phyloP scores from a whole-genome alignment of 2,797 vertebrate species.

The Nyctibius grandis region DNA sequence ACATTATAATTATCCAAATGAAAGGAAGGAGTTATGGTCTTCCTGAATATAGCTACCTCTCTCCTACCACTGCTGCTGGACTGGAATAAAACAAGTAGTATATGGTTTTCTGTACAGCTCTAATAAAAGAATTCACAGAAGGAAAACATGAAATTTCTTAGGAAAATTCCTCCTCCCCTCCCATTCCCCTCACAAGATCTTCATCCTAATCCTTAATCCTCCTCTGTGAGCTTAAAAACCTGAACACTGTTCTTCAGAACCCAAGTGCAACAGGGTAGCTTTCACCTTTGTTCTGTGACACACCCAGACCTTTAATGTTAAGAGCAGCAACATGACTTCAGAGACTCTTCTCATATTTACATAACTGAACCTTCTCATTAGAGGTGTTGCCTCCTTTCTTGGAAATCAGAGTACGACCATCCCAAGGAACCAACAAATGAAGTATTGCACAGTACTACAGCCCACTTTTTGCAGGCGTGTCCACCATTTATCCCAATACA shows the following conservation, averaged over 20 bases:
- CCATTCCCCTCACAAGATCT: background rate
- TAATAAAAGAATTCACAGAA: background rate
- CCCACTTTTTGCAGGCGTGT: background rate
- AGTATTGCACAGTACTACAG: background rate
- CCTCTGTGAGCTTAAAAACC: background rate
- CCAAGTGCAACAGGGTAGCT: background rate
- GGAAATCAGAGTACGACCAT: background rate
- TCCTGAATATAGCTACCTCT: background rate
- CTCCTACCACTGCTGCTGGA: background rate
- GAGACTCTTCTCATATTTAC: background rate
- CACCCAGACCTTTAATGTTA: background rate
- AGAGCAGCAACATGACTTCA: background rate
- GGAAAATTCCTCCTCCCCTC: background rate
- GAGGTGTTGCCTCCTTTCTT: background rate
- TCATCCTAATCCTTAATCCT: background rate
- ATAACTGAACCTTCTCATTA: rapidly evolving
- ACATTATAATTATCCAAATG: background rate
- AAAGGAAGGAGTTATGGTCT: background rate
- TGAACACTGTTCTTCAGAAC: background rate
- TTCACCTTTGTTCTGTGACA: background rate
- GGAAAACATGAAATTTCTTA: background rate
- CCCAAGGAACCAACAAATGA: background rate
- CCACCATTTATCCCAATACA: background rate
- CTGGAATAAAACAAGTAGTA: background rate
- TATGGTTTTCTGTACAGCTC: background rate